These are phyloP conservation scores for Danionella cerebrum DNA, from an alignment of 2,113 vertebrate species.

Conservation along the genomic window DNA sequence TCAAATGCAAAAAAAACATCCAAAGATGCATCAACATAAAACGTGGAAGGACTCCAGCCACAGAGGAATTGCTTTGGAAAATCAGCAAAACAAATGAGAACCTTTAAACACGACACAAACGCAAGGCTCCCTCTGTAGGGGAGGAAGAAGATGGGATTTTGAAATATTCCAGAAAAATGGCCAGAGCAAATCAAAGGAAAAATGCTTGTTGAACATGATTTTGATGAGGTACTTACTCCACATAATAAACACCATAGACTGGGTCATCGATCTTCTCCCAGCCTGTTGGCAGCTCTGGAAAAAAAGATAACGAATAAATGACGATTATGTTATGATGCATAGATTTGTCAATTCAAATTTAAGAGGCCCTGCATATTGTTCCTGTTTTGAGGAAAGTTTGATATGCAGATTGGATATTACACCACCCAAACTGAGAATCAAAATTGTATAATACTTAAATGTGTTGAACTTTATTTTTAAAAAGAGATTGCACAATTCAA, in stretches of 20 bases:
- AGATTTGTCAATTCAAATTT: constrained; percentile 21
- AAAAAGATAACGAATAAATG: constrained; percentile 25
- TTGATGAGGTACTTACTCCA: constrained; percentile 84
- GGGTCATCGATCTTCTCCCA: constrained; percentile 99
- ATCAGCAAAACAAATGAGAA: constrained; percentile 42
- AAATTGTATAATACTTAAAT: no score
- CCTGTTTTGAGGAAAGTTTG: no score
- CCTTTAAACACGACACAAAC: constrained; percentile 38
- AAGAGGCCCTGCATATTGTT: no score
- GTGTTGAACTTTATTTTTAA: no score
- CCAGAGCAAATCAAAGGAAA: constrained; percentile 30
- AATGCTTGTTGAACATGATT: constrained; percentile 41
- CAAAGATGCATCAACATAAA: constrained; percentile 26
- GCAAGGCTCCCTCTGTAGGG: constrained; percentile 14
- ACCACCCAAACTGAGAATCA: no score
- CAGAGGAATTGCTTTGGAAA: constrained; percentile 46
- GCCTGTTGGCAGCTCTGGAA: constrained; percentile 88
- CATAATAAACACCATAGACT: constrained; percentile 98
- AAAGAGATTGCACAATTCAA: no score
- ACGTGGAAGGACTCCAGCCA: constrained; percentile 3
- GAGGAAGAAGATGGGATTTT: background rate
- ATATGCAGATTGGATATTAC: no score
- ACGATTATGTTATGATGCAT: no score
- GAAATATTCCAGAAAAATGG: constrained; percentile 34
- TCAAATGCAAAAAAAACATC: constrained; percentile 17